These are phyloP conservation scores for Crambe crambe DNA, from an alignment of 37 sponge, comb jelly and placozoan genomes.

Conservation along the genomic window DNA sequence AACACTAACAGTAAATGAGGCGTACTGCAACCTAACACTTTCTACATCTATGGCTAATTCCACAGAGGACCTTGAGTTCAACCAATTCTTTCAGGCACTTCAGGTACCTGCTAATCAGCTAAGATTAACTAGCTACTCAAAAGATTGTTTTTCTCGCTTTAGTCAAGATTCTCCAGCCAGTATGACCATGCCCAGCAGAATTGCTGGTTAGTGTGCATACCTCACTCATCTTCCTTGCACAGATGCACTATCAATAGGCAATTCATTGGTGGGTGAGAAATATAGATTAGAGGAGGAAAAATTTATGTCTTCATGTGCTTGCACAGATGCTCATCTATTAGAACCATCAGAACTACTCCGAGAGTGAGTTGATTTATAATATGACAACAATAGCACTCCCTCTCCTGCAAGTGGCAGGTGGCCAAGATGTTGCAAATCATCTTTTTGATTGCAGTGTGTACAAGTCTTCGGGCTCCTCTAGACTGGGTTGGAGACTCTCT, in stretches of 20 bases:
- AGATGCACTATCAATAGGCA: slow-evolving; percentile 36
- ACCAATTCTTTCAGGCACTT: slow-evolving; percentile 65
- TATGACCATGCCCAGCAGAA: slow-evolving; percentile 56
- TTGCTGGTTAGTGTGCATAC: slow-evolving; percentile 63
- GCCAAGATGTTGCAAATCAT: no score
- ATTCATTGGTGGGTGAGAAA: slow-evolving; percentile 19
- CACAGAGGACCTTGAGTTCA: slow-evolving; percentile 63
- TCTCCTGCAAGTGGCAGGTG: no score
- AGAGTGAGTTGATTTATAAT: slow-evolving; percentile 42
- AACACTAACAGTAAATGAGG: no score
- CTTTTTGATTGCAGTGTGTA: slow-evolving; percentile 34
- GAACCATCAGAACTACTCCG: slow-evolving; percentile 50
- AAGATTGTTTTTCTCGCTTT: background rate
- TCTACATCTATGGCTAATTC: slow-evolving; percentile 23
- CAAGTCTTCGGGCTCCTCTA: background rate
- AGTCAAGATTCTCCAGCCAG: slow-evolving; percentile 26
- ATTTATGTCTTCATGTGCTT: background rate
- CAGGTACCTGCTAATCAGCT: no score
- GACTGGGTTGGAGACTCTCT: slow-evolving; percentile 26
- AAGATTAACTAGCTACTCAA: background rate
- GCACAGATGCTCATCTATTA: slow-evolving; percentile 46
- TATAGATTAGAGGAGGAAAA: background rate
- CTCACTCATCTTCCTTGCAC: slow-evolving; percentile 28
- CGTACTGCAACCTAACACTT: no score
- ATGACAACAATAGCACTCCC: background rate